phyloP scores from a whole-genome alignment of 2,888 invertebrate genomes.

The Aleiodes alternator region DNA sequence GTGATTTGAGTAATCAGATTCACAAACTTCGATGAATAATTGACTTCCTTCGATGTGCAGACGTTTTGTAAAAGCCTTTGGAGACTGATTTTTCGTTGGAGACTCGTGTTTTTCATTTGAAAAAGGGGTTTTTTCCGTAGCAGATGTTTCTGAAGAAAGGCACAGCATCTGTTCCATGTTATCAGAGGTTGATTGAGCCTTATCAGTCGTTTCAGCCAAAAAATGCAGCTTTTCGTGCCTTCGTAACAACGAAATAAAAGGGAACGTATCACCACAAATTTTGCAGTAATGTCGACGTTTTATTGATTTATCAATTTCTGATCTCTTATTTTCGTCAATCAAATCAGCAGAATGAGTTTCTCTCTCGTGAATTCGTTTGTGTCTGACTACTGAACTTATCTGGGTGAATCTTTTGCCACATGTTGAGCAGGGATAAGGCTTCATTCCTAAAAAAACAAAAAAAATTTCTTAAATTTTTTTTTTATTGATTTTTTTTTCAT shows the following conservation, averaged over 20 bases:
- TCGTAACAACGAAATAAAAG: conserved; percentile 65
- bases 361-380: conserved; percentile 65
- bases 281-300: conserved; percentile 69
- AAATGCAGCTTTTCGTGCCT: conserved; percentile 66
- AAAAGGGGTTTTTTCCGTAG: not conserved
- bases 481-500: no score
- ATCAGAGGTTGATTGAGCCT: conserved; percentile 53
- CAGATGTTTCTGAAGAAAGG: not conserved
- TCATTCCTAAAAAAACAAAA: conserved; percentile 62
- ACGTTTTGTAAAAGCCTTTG: conserved; percentile 31
- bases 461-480: no score
- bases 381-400: conserved; percentile 67
- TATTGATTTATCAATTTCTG: conserved; percentile 53
- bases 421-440: conserved; percentile 70
- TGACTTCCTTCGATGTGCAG: conserved; percentile 46
- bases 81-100: not conserved
- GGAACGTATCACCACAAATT: conserved; percentile 70
- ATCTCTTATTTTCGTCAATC: not conserved
- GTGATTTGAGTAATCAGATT: conserved; percentile 45
- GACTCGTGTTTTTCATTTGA: not conserved
- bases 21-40: conserved; percentile 50
- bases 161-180: conserved; percentile 52
- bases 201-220: no score
- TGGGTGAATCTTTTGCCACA: conserved; percentile 71
- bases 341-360: no score